Evolutionary conservation across 2,797 vertebrate species (phyloP).

Genomic region (Steatocranus sp.): DNA sequence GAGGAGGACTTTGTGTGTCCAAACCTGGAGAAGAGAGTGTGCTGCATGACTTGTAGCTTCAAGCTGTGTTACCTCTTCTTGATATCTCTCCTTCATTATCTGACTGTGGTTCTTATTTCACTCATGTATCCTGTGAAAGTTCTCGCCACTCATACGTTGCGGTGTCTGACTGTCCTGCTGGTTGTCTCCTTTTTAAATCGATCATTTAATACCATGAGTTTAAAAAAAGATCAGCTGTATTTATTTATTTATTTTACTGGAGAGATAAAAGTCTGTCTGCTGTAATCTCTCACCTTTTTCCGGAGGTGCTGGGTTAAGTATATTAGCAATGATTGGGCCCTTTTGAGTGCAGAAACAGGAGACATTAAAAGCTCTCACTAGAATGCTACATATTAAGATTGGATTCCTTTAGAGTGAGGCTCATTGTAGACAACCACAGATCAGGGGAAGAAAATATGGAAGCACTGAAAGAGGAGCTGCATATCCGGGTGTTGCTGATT

Average conservation of each 20-base stretch:
- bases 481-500: conserved; percentile 21
- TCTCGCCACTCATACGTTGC: not conserved
- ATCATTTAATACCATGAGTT: conserved; percentile 61
- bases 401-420: conserved; percentile 42
- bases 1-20: not conserved
- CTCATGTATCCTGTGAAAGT: conserved; percentile 39
- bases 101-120: conserved; percentile 38
- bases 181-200: conserved; percentile 53
- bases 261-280: conserved; percentile 51
- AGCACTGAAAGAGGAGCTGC: conserved; percentile 13
- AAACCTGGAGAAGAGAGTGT: conserved; percentile 11
- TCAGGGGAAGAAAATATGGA: not conserved
- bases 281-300: conserved; percentile 55
- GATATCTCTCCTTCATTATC: not conserved
- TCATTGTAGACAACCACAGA: conserved; percentile 20
- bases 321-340: conserved; percentile 71
- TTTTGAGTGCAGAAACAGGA: conserved; percentile 62
- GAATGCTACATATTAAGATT: conserved; percentile 58
- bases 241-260: conserved; percentile 13
- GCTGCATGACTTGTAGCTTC: conserved; percentile 16
- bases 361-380: conserved; percentile 69
- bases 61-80: not conserved
- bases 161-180: conserved; percentile 2
- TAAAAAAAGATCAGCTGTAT: conserved; percentile 37
- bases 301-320: conserved; percentile 57